These are phyloP conservation scores for Lacerta viridis DNA, from an alignment of 2,797 vertebrate genomes.

Conservation along the genomic window DNA sequence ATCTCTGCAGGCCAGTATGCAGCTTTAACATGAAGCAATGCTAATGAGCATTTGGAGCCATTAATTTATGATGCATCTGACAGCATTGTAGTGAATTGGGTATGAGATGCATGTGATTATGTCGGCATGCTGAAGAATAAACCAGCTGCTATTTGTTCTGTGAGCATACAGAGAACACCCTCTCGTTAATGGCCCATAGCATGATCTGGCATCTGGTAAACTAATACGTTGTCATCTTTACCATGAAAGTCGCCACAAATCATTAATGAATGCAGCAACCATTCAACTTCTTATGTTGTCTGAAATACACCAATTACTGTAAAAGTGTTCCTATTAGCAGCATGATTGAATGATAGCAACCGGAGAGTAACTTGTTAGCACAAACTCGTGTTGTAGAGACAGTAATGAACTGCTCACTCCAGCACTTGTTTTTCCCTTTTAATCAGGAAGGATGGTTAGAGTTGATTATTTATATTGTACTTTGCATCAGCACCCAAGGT, in stretches of 20 bases:
- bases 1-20: constrained; percentile 44
- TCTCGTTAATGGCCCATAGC: constrained; percentile 77
- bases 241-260: constrained; percentile 75
- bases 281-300: constrained; percentile 62
- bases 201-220: constrained; percentile 78
- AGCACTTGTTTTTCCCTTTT: constrained; percentile 57
- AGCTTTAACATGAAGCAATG: constrained; percentile 57
- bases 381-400: constrained; percentile 60
- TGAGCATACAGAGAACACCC: constrained; percentile 70
- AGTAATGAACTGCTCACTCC: constrained; percentile 61
- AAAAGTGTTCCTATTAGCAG: constrained; percentile 71
- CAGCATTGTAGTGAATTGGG: constrained; percentile 61
- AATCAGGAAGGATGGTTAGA: constrained; percentile 57
- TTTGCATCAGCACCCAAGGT: constrained; percentile 10
- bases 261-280: constrained; percentile 67
- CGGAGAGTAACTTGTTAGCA: constrained; percentile 56
- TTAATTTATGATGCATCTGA: constrained; percentile 73
- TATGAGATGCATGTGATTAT: constrained; percentile 67
- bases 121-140: constrained; percentile 71
- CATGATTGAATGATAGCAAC: constrained; percentile 68
- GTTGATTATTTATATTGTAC: constrained; percentile 20
- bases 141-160: constrained; percentile 80
- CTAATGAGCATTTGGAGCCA: constrained; percentile 54
- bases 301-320: constrained; percentile 71
- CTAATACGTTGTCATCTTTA: constrained; percentile 72